These are phyloP conservation scores for Corythornis cristatus DNA, from an alignment of 2,113 vertebrate species.

Conservation along the genomic window DNA sequence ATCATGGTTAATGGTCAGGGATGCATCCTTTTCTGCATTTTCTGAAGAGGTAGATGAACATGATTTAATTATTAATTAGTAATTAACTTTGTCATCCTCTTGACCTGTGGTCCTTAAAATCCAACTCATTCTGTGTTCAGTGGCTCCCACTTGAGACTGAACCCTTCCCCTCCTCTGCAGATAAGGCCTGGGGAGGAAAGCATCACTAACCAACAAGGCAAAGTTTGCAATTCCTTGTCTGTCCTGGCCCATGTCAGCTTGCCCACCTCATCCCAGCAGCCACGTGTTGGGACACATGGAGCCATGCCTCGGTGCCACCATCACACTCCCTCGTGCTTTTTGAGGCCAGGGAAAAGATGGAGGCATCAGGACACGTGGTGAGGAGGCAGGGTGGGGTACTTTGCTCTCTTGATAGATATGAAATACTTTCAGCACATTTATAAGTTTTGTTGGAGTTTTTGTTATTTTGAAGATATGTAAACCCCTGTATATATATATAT, in stretches of 20 bases:
- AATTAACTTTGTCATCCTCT: background rate
- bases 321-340: background rate
- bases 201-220: background rate
- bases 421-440: background rate
- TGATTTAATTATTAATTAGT: background rate
- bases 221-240: background rate
- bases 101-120: background rate
- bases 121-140: fast-evolving
- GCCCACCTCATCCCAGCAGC: fast-evolving
- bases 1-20: background rate
- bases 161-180: background rate
- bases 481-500: background rate
- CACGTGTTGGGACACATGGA: background rate
- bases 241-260: background rate
- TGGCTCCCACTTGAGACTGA: background rate
- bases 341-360: background rate
- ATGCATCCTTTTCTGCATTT: background rate
- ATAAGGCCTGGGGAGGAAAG: background rate
- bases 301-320: background rate
- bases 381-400: background rate
- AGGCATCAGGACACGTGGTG: background rate
- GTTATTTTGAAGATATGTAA: background rate
- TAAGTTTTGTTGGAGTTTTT: background rate
- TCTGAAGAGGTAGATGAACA: background rate
- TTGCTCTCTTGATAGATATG: background rate